Base-by-base conservation (phyloP, 2,797 vertebrate species). In the Platalea minor region DNA sequence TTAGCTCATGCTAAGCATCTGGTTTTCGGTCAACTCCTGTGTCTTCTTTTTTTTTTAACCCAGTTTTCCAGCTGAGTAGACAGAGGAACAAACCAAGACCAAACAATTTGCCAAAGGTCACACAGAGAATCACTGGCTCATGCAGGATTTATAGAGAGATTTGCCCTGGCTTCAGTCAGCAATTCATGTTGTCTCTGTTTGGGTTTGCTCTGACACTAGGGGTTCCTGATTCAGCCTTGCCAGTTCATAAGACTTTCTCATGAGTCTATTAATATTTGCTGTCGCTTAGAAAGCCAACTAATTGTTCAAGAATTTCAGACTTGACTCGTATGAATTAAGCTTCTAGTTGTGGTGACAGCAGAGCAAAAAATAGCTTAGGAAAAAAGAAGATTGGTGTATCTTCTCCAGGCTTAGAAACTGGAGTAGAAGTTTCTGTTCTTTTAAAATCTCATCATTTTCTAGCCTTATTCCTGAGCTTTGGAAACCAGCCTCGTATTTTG, bases 11-110 rank as follows among this genome's bases (percentile, higher is more conserved):
- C 83, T 95, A 57, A 84, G 95, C 75, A 96, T 95, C 91, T 96
- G 89, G 77, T 79, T 85, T 94, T 91, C 21, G 4, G 93, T 93
- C 3, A 41, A 19, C 35, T 93, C 63, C 50, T 53, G 50, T 45
- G 77, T 54, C 82, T 89, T 61, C 20, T 46, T 28, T 78, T 57
- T 88, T 74, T 88, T 81, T 82, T 21, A 87, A 68, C 50, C 43
- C 67, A 69, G 89, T 82, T 95, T 96, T 97, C 93, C 91, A 95
- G 91, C 93, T 96, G 93, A 95, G 91, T 82, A 97, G 96, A 93
- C 85, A 95, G 93, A 95, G 92, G 90, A 97, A 95, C 87, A 96
- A 94, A 94, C 88, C 95, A 91, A 94, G 95, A 97, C 91, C 87
- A 93, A 96, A 95, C 0, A 2, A 80, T 89, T 97, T 93, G 95